phyloP scores from a whole-genome alignment of 2,888 invertebrate species.

The Microplitis deprimator region DNA sequence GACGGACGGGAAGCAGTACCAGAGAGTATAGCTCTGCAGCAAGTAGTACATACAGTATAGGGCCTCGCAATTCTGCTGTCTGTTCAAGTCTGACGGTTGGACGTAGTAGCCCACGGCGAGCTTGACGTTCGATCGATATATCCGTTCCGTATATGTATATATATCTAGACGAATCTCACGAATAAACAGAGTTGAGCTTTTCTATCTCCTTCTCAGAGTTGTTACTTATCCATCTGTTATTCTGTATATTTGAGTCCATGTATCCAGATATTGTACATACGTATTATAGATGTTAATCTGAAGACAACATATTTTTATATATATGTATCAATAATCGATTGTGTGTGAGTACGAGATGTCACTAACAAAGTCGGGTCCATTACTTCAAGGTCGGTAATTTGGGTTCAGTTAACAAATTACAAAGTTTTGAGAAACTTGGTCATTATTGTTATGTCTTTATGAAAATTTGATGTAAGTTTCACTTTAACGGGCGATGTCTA shows the following conservation, averaged over 20 bases:
- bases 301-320: too few relatives aligned
- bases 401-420: too few relatives aligned
- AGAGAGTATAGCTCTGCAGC: slow-evolving; percentile 3
- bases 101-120: slow-evolving; percentile 51
- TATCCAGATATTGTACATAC: background rate
- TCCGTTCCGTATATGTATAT: slow-evolving; percentile 51
- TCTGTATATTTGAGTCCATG: background rate
- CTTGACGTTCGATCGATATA: slow-evolving; percentile 53
- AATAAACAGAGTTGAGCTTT: background rate
- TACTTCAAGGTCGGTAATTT: too few relatives aligned
- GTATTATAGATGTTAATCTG: too few relatives aligned
- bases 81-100: slow-evolving; percentile 57
- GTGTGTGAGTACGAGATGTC: too few relatives aligned
- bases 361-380: too few relatives aligned
- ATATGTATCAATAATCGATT: too few relatives aligned
- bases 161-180: slow-evolving; percentile 24
- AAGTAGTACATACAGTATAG: slow-evolving; percentile 21
- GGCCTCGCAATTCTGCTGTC: slow-evolving; percentile 51
- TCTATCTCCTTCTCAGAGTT: background rate
- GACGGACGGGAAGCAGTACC: slow-evolving; percentile 49
- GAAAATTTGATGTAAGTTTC: too few relatives aligned
- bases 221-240: background rate
- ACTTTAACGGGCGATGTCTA: too few relatives aligned
- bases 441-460: too few relatives aligned
- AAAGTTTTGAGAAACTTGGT: too few relatives aligned